Evolutionary conservation across 2,113 vertebrate species (phyloP), one percentile per base, ranked within the genome.

Genomic region (Otolemur garnettii): DNA sequence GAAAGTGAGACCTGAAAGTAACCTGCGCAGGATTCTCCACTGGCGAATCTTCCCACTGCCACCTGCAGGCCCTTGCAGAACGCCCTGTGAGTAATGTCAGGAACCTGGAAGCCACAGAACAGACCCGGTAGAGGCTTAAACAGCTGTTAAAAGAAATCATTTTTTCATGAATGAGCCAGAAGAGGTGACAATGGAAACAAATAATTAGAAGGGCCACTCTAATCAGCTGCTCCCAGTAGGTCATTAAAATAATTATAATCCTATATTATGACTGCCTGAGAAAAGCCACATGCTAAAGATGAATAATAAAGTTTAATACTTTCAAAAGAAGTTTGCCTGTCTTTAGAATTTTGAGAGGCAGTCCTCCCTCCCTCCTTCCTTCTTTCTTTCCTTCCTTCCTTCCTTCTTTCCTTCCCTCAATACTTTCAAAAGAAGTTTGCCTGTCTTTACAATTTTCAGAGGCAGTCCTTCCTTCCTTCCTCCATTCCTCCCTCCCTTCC

Each of bases 161-260:
- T 93, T 94, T 94, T 96, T 91, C 60, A 87, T 93, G 71, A 69
- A 82, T 96, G 68, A 33, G 22, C 64, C 88, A 91, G 42, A 87
- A 86, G 28, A 1, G 45, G 4, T 95, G 81, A 66, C 88, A 79
- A 82, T 96, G 66, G 93, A 97, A 97, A 91, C 74, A 96, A 93
- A 7, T 78, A 92, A 96, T 60, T 96, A 33, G 22, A 87, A 90
- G 96, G 57, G 53, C 53, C 84, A 12, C 22, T 71, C 57, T 91
- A 95, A 92, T 87, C 92, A 92, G 59, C 55, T 75, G 11, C 28
- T 95, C 90, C 33, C 90, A 59, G 18, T 45, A 96, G 78, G 86
- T 66, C 15, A 82, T 77, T 91, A 94, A 94, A 87, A 81, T 68
- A 19, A 26, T 93, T 77, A 62, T 60, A 90, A 90, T 84, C 30